A percentile compares a stretch with the other conserved stretches of the same genome.
Evolutionary conservation across 2,888 invertebrate genomes (phyloP).

Genomic region (Pyrrhia umbra): DNA sequence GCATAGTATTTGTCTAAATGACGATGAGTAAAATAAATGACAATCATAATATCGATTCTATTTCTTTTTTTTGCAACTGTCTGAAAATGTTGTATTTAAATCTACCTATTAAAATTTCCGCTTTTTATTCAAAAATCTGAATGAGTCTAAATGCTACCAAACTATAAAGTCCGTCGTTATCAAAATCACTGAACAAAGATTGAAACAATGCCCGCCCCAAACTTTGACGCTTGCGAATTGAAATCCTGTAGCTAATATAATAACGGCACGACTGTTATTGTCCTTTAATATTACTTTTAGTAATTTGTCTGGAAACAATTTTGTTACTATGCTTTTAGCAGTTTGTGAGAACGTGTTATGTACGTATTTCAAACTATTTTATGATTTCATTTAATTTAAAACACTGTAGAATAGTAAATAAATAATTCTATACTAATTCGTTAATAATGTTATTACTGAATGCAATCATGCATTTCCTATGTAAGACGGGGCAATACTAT

Average conservation of each 20-base stretch:
- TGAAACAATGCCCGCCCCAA: background rate
- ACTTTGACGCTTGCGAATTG: slow-evolving; percentile 5
- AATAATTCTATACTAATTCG: too few relatives aligned
- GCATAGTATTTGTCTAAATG: too few relatives aligned
- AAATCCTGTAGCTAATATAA: slow-evolving; percentile 9
- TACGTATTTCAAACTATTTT: background rate
- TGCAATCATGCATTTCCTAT: too few relatives aligned
- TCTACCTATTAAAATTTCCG: slow-evolving; percentile 1
- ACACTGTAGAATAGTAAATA: too few relatives aligned
- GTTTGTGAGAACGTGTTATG: background rate
- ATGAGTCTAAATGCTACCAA: background rate
- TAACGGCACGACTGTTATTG: background rate
- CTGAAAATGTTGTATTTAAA: background rate
- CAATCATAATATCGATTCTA: too few relatives aligned
- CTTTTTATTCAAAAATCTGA: background rate
- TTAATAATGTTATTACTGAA: too few relatives aligned
- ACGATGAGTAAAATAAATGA: too few relatives aligned
- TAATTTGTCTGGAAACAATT: background rate
- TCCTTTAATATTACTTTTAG: slow-evolving; percentile 3
- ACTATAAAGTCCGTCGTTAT: background rate
- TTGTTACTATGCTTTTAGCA: background rate
- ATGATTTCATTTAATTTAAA: background rate
- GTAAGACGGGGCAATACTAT: too few relatives aligned
- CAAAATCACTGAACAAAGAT: slow-evolving; percentile 5
- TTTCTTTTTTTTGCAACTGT: slow-evolving; percentile 4